Evolutionary conservation across 2,113 vertebrate species (phyloP).

Genomic region (Sorex araneus): DNA sequence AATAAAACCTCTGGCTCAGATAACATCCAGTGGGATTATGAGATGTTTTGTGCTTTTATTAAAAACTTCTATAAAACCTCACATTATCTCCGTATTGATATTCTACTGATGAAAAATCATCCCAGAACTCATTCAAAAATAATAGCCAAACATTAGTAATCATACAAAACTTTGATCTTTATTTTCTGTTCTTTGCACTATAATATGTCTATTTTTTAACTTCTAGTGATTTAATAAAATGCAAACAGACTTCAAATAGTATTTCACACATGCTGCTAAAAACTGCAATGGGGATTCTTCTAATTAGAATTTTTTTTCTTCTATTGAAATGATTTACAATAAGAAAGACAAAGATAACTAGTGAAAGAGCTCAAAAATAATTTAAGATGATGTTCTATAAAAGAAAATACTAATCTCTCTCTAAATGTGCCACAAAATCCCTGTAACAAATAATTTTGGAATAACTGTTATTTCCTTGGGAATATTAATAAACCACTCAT

Average conservation of each 20-base stretch:
- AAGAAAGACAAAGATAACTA: not conserved
- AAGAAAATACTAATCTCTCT: not conserved
- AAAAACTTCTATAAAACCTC: not conserved
- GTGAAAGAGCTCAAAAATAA: not conserved
- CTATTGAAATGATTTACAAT: not conserved
- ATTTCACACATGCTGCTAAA: not conserved
- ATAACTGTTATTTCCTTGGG: not conserved
- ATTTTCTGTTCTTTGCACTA: not conserved
- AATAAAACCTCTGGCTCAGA: not conserved
- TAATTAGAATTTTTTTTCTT: conserved; percentile 11
- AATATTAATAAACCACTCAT: not conserved
- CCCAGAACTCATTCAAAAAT: not conserved
- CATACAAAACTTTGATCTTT: not conserved
- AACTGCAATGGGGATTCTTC: not conserved
- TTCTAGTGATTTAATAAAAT: not conserved
- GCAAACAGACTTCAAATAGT: not conserved
- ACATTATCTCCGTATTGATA: not conserved
- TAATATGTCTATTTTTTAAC: conserved; percentile 36
- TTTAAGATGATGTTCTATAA: not conserved
- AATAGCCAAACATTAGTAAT: not conserved
- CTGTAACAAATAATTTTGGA: not conserved
- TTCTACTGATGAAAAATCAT: not conserved
- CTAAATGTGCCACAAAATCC: not conserved
- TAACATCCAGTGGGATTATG: not conserved
- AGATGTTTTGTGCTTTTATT: not conserved